Conservation (phyloP, 2,113 vertebrate genomes). For the Phrynosoma platyrhinos region DNA sequence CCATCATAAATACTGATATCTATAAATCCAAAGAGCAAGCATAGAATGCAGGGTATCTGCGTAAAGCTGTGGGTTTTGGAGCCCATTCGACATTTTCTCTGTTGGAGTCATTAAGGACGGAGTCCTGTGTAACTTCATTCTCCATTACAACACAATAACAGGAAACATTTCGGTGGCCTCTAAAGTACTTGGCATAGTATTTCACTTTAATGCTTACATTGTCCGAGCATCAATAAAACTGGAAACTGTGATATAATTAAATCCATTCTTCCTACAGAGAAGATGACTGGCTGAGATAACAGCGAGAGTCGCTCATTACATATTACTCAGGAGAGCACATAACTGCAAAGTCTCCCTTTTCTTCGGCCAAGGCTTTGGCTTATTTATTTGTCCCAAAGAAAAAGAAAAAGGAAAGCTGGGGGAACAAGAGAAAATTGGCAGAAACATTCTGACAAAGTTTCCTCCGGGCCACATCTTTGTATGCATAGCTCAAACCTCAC, state of each 20-base stretch:
- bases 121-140: constrained; percentile 52
- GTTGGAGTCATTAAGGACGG: constrained; percentile 49
- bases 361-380: constrained; percentile 10
- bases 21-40: constrained; percentile 41
- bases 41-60: constrained; percentile 10
- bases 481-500: not conserved
- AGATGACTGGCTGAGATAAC: constrained; percentile 65
- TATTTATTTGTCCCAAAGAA: constrained; percentile 34
- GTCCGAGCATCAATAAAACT: constrained; percentile 71
- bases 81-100: constrained; percentile 53
- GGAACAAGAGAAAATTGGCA: not conserved
- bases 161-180: constrained; percentile 73
- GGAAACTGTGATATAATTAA: constrained; percentile 68
- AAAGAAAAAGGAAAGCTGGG: not conserved
- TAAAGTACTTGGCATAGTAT: constrained; percentile 60
- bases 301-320: constrained; percentile 66
- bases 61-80: constrained; percentile 47
- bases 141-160: constrained; percentile 72
- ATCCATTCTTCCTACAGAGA: constrained; percentile 76
- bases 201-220: constrained; percentile 68
- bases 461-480: not conserved
- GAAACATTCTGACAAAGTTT: not conserved
- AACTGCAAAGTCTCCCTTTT: constrained; percentile 13
- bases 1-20: constrained; percentile 37
- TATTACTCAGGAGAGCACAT: constrained; percentile 42